A percentile compares a stretch with the other conserved stretches of the same genome.
Conservation (phyloP, 2,888 invertebrate genomes). For the Conchocele bisecta region DNA sequence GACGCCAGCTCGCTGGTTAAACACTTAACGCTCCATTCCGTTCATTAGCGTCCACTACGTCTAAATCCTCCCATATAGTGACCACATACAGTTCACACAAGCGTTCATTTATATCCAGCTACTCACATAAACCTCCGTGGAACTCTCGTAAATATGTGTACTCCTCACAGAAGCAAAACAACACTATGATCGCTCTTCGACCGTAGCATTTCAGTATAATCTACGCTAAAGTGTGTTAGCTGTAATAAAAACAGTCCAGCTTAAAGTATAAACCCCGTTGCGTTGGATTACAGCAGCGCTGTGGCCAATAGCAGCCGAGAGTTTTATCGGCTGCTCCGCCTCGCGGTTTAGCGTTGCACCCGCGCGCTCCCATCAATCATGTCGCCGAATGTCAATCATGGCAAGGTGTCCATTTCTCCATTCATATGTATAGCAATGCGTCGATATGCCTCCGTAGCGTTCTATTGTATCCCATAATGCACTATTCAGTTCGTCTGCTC, state of each 20-base stretch:
- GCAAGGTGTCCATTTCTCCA: constrained; percentile 66
- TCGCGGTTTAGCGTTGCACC: constrained; percentile 57
- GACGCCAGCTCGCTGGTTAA: constrained; percentile 44
- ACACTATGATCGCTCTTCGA: constrained; percentile 36
- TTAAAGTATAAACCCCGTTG: constrained; percentile 37
- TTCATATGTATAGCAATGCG: constrained; percentile 38
- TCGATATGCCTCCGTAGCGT: constrained; percentile 25
- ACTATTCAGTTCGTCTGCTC: constrained; percentile 39
- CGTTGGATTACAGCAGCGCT: constrained; percentile 30
- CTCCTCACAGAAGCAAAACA: neutral
- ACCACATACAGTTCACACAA: too few species aligned
- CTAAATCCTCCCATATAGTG: too few species aligned
- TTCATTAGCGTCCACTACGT: too few species aligned
- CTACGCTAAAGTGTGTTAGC: constrained; percentile 45
- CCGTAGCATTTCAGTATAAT: constrained; percentile 51
- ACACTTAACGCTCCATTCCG: neutral
- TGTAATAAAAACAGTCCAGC: constrained; percentile 52
- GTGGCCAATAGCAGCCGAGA: constrained; percentile 47
- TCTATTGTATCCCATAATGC: constrained; percentile 44
- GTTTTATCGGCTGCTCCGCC: constrained; percentile 65
- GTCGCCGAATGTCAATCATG: constrained; percentile 74
- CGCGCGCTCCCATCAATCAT: constrained; percentile 69
- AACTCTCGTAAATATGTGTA: too few species aligned
- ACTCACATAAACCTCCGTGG: too few species aligned
- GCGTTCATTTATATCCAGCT: too few species aligned